Percentiles rank a stretch among this genome's conserved stretches.
Evolutionary conservation across 2,113 vertebrate genomes (phyloP).

Genomic region (Physeter macrocephalus): DNA sequence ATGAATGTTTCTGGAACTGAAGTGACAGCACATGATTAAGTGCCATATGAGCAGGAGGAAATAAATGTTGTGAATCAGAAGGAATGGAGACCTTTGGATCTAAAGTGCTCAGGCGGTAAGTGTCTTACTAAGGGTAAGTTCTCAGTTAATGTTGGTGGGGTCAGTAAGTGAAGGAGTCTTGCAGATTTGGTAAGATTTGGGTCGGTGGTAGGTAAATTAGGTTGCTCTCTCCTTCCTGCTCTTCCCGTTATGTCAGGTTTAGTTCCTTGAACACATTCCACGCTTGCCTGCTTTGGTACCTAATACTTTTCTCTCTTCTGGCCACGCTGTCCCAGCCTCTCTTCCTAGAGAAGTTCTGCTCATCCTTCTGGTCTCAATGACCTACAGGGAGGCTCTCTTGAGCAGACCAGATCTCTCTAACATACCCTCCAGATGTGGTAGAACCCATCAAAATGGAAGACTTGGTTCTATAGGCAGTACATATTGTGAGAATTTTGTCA

Average conservation of each 20-base stretch:
- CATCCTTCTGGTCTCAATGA: not conserved
- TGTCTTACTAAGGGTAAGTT: not conserved
- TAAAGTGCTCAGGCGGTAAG: not conserved
- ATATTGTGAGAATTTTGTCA: not conserved
- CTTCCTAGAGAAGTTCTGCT: not conserved
- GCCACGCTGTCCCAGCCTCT: not conserved
- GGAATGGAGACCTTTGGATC: not conserved
- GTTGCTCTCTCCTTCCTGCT: not conserved
- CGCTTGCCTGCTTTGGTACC: not conserved
- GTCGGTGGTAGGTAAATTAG: not conserved
- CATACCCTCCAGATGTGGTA: not conserved
- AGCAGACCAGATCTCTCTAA: not conserved
- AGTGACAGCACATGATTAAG: not conserved
- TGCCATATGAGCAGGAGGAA: not conserved
- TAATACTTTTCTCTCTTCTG: not conserved
- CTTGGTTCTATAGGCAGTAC: not conserved
- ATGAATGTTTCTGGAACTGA: not conserved
- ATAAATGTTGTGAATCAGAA: not conserved
- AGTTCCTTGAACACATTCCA: not conserved
- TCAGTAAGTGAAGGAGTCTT: not conserved
- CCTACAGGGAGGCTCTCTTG: not conserved
- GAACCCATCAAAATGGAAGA: not conserved
- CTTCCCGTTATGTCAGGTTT: not conserved
- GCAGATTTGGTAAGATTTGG: not conserved
- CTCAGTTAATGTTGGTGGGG: not conserved